These are phyloP conservation scores for Hydriomena furcata DNA, from an alignment of 2,888 invertebrate species.

Conservation along the genomic window DNA sequence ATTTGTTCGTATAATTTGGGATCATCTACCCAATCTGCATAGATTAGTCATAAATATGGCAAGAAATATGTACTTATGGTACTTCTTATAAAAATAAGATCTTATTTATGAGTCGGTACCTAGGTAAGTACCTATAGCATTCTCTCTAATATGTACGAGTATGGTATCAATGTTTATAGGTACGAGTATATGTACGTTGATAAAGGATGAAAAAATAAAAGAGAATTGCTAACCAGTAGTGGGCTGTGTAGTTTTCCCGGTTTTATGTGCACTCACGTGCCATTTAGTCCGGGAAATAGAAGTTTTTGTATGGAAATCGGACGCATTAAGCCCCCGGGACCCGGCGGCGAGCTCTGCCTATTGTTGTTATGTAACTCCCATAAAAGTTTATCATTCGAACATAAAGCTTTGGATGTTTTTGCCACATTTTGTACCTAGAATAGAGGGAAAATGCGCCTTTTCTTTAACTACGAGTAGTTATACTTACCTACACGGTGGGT, in stretches of 20 bases:
- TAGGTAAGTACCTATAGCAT: no score
- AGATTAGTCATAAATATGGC: no score
- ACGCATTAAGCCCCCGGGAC: constrained; percentile 72
- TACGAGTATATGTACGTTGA: constrained; percentile 29
- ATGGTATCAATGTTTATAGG: constrained; percentile 6
- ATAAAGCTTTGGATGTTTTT: constrained; percentile 58
- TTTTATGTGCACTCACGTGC: constrained; percentile 81
- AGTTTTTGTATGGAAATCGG: constrained; percentile 83
- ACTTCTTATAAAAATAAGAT: background rate
- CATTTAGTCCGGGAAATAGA: constrained; percentile 82
- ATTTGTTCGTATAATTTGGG: constrained; percentile 18
- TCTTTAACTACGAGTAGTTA: background rate
- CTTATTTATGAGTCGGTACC: no score
- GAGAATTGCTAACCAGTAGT: constrained; percentile 48
- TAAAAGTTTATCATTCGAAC: constrained; percentile 78
- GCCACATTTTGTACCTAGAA: constrained; percentile 31
- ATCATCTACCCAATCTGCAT: background rate
- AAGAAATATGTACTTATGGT: background rate
- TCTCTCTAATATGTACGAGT: background rate
- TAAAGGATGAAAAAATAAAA: constrained; percentile 58
- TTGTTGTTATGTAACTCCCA: constrained; percentile 73
- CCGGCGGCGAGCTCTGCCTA: constrained; percentile 66
- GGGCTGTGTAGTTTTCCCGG: constrained; percentile 70
- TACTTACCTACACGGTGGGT: no score
- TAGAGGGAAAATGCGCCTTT: background rate